phyloP scores from a whole-genome alignment of 2,888 invertebrate genomes.

The Phortica okadai region DNA sequence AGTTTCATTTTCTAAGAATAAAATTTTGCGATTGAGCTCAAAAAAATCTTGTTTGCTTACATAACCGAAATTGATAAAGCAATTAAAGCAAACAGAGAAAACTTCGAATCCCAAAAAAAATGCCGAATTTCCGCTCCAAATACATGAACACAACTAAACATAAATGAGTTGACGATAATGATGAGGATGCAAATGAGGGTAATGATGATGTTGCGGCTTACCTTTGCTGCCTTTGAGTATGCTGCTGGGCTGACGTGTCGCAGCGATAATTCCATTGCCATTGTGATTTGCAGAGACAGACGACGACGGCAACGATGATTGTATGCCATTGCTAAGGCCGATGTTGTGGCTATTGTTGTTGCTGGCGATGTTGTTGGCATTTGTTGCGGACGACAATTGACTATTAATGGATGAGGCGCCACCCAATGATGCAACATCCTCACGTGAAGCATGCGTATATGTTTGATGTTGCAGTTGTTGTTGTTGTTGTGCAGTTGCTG shows the following conservation, averaged over 20 bases:
- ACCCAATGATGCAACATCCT: slow-evolving; percentile 72
- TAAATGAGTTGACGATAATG: neutral
- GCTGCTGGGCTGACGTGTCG: slow-evolving; percentile 58
- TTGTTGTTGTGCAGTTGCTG: slow-evolving; percentile 24
- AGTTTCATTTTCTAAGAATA: too few relatives aligned
- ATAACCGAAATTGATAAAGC: slow-evolving; percentile 35
- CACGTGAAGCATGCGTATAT: slow-evolving; percentile 67
- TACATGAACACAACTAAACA: neutral
- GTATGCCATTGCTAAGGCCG: slow-evolving; percentile 35
- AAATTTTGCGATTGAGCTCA: too few relatives aligned
- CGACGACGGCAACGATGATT: slow-evolving; percentile 41
- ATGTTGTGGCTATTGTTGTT: slow-evolving; percentile 35
- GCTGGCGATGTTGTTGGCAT: slow-evolving; percentile 34
- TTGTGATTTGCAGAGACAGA: slow-evolving; percentile 33
- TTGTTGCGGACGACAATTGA: slow-evolving; percentile 58
- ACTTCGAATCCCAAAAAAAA: neutral
- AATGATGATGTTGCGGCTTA: slow-evolving; percentile 45
- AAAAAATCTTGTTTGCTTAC: too few relatives aligned
- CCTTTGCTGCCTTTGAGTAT: slow-evolving; percentile 72
- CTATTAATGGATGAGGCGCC: slow-evolving; percentile 73
- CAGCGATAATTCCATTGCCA: slow-evolving; percentile 40
- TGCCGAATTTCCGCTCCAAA: slow-evolving; percentile 16
- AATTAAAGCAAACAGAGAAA: neutral
- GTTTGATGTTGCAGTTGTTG: neutral
- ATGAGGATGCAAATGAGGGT: neutral